These are phyloP conservation scores for Hippolais icterina DNA, from an alignment of 2,113 vertebrate genomes.

Conservation along the genomic window DNA sequence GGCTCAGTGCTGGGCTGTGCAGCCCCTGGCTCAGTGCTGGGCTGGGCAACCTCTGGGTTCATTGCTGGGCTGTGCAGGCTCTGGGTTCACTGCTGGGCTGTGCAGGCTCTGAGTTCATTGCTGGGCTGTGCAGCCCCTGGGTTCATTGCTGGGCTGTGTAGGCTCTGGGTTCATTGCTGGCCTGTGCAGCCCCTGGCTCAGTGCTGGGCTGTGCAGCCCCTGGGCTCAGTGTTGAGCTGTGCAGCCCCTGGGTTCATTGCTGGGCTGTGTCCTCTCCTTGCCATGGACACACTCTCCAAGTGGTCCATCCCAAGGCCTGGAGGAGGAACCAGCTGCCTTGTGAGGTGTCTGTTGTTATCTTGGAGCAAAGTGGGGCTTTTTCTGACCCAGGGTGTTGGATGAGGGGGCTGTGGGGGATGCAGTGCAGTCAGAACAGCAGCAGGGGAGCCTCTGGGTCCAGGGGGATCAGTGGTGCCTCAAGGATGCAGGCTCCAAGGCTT, in stretches of 20 bases:
- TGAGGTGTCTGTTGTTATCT: rapidly evolving
- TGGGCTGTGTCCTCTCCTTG: neutral
- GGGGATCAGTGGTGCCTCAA: rapidly evolving
- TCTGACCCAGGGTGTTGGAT: rapidly evolving
- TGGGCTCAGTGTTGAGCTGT: neutral
- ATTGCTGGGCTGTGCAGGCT: no score
- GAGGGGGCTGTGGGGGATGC: rapidly evolving
- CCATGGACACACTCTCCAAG: rapidly evolving
- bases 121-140: no score
- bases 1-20: no score
- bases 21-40: no score
- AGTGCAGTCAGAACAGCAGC: neutral
- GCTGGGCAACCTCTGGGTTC: no score
- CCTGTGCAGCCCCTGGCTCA: no score
- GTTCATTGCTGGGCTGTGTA: no score
- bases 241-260: neutral
- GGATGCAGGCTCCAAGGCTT: neutral
- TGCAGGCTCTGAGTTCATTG: no score
- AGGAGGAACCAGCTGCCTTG: neutral
- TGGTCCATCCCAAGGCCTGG: neutral
- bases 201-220: neutral
- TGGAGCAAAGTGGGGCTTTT: rapidly evolving
- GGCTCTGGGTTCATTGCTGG: no score
- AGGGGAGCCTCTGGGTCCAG: neutral
- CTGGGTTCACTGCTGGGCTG: no score